A percentile compares a stretch with the other conserved stretches of the same genome.
These are phyloP conservation scores for Acropternis orthonyx DNA, from an alignment of 2,797 vertebrate genomes.

Conservation along the genomic window DNA sequence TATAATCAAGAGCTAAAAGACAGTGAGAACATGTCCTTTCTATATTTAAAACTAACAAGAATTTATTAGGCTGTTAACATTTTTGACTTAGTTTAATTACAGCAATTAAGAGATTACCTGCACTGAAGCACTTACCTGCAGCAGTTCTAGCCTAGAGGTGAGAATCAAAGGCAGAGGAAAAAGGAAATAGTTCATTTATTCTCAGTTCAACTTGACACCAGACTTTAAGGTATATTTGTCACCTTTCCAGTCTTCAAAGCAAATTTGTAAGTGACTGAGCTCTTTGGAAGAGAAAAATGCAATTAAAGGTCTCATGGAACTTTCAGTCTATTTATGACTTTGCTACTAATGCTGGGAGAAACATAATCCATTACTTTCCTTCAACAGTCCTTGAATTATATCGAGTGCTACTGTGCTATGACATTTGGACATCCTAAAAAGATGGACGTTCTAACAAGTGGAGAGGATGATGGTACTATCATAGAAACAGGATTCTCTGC, in stretches of 20 bases:
- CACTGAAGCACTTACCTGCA: not conserved
- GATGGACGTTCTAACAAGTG: not conserved
- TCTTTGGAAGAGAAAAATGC: not conserved
- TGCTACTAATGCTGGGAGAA: not conserved
- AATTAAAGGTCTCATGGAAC: not conserved
- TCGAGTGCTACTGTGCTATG: not conserved
- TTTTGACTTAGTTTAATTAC: slow-evolving; percentile 49
- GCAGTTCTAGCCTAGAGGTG: slow-evolving; percentile 21
- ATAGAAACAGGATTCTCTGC: not conserved
- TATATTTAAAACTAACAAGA: not conserved
- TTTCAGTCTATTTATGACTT: not conserved
- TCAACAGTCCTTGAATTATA: not conserved
- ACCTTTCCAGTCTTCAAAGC: not conserved
- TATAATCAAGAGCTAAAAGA: not conserved
- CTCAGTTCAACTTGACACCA: not conserved
- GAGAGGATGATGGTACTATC: not conserved
- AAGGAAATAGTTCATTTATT: not conserved
- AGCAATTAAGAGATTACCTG: slow-evolving; percentile 45
- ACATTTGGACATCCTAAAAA: not conserved
- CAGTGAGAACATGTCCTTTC: not conserved
- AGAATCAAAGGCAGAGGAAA: not conserved
- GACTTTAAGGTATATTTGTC: not conserved
- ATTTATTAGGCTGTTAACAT: slow-evolving; percentile 44
- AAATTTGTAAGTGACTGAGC: not conserved
- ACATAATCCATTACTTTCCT: not conserved